A percentile compares a stretch with the other conserved stretches of the same genome.
phyloP scores from a whole-genome alignment of 2,888 invertebrate genomes.

The Portevinia maculata region DNA sequence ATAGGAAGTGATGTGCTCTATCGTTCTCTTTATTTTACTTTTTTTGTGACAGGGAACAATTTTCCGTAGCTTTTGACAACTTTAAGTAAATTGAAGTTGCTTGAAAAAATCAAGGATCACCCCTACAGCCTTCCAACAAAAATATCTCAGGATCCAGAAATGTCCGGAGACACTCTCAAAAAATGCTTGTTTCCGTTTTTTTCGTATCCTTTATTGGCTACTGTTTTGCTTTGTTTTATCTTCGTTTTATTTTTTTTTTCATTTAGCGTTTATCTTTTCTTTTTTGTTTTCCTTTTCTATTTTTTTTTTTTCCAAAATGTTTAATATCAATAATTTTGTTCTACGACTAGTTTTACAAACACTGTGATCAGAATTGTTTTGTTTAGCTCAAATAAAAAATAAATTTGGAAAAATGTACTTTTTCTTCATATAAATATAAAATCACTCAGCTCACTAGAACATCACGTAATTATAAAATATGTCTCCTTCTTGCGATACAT shows the following conservation, averaged over 20 bases:
- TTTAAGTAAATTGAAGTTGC: too few species aligned
- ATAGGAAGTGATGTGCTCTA: too few species aligned
- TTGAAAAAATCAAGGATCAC: too few species aligned
- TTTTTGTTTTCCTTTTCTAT: slow-evolving; percentile 32
- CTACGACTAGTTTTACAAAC: slow-evolving; percentile 74
- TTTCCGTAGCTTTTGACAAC: too few species aligned
- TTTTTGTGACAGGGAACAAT: too few species aligned
- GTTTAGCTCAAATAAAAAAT: slow-evolving; percentile 63
- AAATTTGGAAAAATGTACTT: slow-evolving; percentile 58
- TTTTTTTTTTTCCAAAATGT: slow-evolving; percentile 50
- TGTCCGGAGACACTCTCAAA: too few species aligned
- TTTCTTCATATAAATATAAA: slow-evolving; percentile 67
- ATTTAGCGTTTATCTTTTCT: slow-evolving; percentile 59
- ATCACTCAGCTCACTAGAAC: slow-evolving; percentile 74
- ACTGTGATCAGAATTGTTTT: slow-evolving; percentile 63
- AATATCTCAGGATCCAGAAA: too few species aligned
- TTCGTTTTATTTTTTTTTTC: slow-evolving; percentile 33
- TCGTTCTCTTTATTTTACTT: too few species aligned
- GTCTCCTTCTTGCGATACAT: slow-evolving; percentile 59
- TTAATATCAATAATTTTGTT: slow-evolving; percentile 72
- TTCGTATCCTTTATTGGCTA: slow-evolving; percentile 69
- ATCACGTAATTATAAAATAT: slow-evolving; percentile 72
- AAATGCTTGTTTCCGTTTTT: slow-evolving; percentile 43
- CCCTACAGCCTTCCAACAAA: too few species aligned
- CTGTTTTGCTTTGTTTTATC: slow-evolving; percentile 27